These are phyloP conservation scores for Augochlorella aurata DNA, from an alignment of 2,888 invertebrate genomes.

Conservation along the genomic window DNA sequence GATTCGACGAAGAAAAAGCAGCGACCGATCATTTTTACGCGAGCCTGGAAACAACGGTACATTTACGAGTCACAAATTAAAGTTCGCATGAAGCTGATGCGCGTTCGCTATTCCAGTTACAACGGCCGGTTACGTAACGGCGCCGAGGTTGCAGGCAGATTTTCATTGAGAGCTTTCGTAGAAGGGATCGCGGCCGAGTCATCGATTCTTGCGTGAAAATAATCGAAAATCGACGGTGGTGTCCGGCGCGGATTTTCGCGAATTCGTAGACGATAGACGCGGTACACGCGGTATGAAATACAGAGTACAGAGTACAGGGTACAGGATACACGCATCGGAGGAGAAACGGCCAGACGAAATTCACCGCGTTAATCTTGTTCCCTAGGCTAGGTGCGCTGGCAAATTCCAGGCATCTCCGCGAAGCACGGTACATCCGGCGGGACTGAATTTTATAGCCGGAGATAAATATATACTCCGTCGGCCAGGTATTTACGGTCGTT, in stretches of 20 bases:
- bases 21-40: too few relatives aligned
- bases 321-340: too few relatives aligned
- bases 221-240: background rate
- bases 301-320: too few relatives aligned
- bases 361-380: slow-evolving; percentile 36
- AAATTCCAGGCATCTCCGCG: slow-evolving; percentile 45
- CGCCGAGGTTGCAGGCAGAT: background rate
- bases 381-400: slow-evolving; percentile 28
- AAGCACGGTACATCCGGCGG: slow-evolving; percentile 44
- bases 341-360: slow-evolving; percentile 27
- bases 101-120: too few relatives aligned
- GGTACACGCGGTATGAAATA: too few relatives aligned
- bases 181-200: background rate
- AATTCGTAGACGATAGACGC: background rate
- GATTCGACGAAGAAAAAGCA: too few relatives aligned
- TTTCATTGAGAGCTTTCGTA: background rate
- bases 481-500: slow-evolving; percentile 63
- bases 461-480: slow-evolving; percentile 58
- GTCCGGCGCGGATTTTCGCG: background rate
- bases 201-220: background rate
- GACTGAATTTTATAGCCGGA: slow-evolving; percentile 62
- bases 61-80: too few relatives aligned
- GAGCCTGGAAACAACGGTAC: too few relatives aligned
- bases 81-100: too few relatives aligned
- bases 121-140: background rate